Base-by-base conservation (phyloP, 2,888 invertebrate species). In the Hermaeophaga mercurialis region DNA sequence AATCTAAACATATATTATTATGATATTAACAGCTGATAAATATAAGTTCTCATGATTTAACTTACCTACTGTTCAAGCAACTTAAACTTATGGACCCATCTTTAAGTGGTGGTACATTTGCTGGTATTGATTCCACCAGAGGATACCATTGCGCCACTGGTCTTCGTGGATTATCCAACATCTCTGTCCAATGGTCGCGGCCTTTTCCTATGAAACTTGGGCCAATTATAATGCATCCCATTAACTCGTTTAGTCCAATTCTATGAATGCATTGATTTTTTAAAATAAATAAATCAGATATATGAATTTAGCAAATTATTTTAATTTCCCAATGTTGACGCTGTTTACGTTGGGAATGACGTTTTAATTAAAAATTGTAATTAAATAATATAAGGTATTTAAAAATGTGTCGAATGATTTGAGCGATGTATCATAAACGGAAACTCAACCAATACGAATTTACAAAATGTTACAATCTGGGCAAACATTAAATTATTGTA, bases 81-180 rank as follows among this genome's bases (percentile, higher is more conserved):
- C 43, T 43, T 7, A 54, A 22, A 41, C 47, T 47, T 12, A 54
- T 54, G 7, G 82, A 82, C 50, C 82, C 82, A 19, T 81, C 80
- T 12, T 77, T 78, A 14, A 82, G 79, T 31, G 81, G 66, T 11
- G 83, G 80, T 59, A 86, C 81, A 65, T 85, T 84, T 1, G 84
- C 83, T 0, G 88, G 85, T 7, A 86, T 81, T 46, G 86, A 84
- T 77, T 91, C 91, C 73, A 85, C 82, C 47, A 91, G 79, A 0
- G 88, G 84, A 73, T 92, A 91, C 91, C 91, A 91, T 72, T 91
- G 91, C 1, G 91, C 90, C 6, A 91, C 89, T 0, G 91, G 91
- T 75, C 89, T 88, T 58, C 91, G 80, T 6, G 90, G 89, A 77
- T 87, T 90, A 75, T 91, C 90, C 72, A 91, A 73, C 91, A 92